These are phyloP conservation scores for Tenebrosternarchus preto DNA, from an alignment of 2,113 vertebrate genomes.

Conservation along the genomic window DNA sequence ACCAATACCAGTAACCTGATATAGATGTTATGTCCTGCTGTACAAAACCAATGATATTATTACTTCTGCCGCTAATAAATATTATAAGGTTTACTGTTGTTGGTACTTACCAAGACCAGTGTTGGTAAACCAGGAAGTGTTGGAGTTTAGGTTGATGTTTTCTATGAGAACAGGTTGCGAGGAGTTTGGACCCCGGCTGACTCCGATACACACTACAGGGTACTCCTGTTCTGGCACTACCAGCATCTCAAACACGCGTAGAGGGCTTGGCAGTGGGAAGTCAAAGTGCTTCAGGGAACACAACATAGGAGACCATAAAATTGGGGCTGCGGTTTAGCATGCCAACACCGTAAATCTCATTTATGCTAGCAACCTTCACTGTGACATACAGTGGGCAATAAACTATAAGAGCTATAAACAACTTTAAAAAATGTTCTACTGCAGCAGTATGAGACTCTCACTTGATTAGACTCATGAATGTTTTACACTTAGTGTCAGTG, in stretches of 20 bases:
- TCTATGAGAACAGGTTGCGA: conserved; percentile 72
- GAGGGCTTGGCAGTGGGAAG: conserved; percentile 82
- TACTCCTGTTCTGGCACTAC: conserved; percentile 79
- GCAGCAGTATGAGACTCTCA: too few relatives aligned
- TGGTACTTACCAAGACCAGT: conserved; percentile 68
- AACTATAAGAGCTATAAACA: too few relatives aligned
- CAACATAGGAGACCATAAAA: not conserved
- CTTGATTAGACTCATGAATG: too few relatives aligned
- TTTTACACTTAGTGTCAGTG: too few relatives aligned
- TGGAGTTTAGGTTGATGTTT: conserved; percentile 86
- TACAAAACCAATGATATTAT: too few relatives aligned
- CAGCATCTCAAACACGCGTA: conserved; percentile 84
- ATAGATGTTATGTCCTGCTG: too few relatives aligned
- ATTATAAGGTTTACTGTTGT: not conserved
- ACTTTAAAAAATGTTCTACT: too few relatives aligned
- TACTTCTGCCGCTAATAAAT: not conserved
- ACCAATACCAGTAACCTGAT: not conserved
- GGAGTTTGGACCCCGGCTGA: conserved; percentile 62
- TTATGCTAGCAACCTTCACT: not conserved
- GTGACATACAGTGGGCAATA: too few relatives aligned
- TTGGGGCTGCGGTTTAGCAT: not conserved
- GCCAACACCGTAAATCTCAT: not conserved
- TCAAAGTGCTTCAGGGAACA: conserved; percentile 77
- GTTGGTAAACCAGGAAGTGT: conserved; percentile 86
- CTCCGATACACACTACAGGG: conserved; percentile 82